Conservation (phyloP, 2,888 invertebrate genomes). For the Linyphia triangularis region DNA sequence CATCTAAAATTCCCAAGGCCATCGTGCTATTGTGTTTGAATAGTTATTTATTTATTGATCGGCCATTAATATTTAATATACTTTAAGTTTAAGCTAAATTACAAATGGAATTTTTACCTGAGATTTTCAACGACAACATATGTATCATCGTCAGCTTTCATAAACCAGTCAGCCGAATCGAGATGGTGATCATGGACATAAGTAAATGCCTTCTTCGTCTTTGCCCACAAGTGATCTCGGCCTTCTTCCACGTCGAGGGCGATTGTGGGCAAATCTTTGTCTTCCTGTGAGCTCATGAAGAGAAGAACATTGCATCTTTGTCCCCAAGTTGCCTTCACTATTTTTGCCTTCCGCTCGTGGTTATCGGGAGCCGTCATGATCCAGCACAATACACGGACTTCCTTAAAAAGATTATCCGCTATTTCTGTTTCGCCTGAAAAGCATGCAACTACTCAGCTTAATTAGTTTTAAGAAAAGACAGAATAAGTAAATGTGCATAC, state of each 20-base stretch:
- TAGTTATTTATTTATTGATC: too few species aligned
- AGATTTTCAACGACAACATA: conserved; percentile 97
- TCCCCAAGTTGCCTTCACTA: conserved; percentile 98
- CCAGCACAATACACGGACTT: conserved; percentile 96
- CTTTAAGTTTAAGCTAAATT: background rate
- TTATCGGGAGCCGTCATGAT: conserved; percentile 96
- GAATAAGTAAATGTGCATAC: too few species aligned
- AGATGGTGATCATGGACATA: conserved; percentile 84
- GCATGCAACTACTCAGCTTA: too few species aligned
- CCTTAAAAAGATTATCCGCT: conserved; percentile 83
- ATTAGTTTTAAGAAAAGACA: too few species aligned
- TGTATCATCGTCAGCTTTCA: conserved; percentile 99
- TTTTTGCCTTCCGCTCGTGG: conserved; percentile 92
- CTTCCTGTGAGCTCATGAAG: conserved; percentile 86
- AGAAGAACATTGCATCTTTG: conserved; percentile 91
- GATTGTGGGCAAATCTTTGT: conserved; percentile 87
- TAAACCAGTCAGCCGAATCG: conserved; percentile 95
- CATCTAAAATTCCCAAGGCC: too few species aligned
- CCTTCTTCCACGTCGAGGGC: conserved; percentile 92
- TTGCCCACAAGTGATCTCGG: conserved; percentile 96
- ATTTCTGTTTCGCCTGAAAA: conserved; percentile 68
- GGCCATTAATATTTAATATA: too few species aligned
- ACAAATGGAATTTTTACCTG: conserved; percentile 25
- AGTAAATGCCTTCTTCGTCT: conserved; percentile 95
- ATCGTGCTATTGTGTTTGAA: too few species aligned